A percentile compares a stretch with the other conserved stretches of the same genome.
These are phyloP conservation scores for Mythimna vitellina DNA, from an alignment of 2,888 invertebrate species.

Conservation along the genomic window DNA sequence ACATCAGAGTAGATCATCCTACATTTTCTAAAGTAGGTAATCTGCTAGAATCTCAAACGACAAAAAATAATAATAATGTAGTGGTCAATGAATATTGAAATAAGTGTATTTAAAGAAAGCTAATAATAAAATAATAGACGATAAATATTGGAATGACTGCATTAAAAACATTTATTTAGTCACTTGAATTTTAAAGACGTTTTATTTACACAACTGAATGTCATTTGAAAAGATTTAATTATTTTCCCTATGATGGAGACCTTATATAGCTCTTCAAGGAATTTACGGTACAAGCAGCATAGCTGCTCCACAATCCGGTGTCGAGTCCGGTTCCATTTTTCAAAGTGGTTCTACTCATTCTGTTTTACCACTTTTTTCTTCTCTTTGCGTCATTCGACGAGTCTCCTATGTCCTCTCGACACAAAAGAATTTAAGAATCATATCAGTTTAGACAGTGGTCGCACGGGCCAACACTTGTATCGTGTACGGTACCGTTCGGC, in stretches of 20 bases:
- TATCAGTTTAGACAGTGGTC: slow-evolving; percentile 33
- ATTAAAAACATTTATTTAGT: slow-evolving; percentile 29
- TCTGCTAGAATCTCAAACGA: slow-evolving; percentile 7
- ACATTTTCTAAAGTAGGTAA: slow-evolving; percentile 44
- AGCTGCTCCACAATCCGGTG: slow-evolving; percentile 57
- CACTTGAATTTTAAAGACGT: slow-evolving; percentile 18
- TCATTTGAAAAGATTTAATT: slow-evolving; percentile 6
- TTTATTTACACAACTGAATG: slow-evolving; percentile 16
- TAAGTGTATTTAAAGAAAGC: slow-evolving; percentile 15
- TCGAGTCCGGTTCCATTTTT: slow-evolving; percentile 64
- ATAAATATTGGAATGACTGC: slow-evolving; percentile 26
- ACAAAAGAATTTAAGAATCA: slow-evolving; percentile 27
- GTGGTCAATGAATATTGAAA: background rate
- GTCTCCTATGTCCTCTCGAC: background rate
- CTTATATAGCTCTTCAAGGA: slow-evolving; percentile 63
- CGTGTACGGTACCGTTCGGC: slow-evolving; percentile 73
- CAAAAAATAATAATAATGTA: slow-evolving; percentile 10
- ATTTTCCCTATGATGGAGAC: slow-evolving; percentile 9
- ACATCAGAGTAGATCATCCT: slow-evolving; percentile 32
- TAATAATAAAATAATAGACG: slow-evolving; percentile 17
- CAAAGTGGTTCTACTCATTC: slow-evolving; percentile 23
- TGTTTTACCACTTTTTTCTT: slow-evolving; percentile 13
- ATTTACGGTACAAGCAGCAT: slow-evolving; percentile 61
- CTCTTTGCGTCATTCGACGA: background rate
- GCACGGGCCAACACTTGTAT: slow-evolving; percentile 60